phyloP scores from a whole-genome alignment of 2,797 vertebrate genomes.

The Enteromius afrohamiltoni region DNA sequence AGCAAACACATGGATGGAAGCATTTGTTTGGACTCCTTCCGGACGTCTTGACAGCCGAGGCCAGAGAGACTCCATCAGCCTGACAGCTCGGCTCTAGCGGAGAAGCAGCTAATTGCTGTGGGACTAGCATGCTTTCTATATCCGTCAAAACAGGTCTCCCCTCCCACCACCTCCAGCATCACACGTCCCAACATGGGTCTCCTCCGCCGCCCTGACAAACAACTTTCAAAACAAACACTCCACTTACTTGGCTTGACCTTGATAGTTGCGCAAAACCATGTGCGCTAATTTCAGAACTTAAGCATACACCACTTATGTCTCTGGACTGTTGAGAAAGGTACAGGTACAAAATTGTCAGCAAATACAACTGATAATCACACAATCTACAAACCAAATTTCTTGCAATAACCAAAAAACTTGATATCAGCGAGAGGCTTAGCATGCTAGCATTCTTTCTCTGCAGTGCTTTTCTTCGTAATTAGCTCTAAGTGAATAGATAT shows the following conservation, averaged over 20 bases:
- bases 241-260: background rate
- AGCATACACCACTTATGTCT: background rate
- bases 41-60: conserved; percentile 68
- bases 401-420: background rate
- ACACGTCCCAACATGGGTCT: background rate
- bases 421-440: background rate
- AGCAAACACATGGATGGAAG: conserved; percentile 73
- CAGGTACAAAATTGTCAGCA: background rate
- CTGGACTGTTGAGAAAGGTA: background rate
- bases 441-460: background rate
- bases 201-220: conserved; percentile 60
- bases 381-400: background rate
- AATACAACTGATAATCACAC: background rate
- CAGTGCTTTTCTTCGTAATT: background rate
- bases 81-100: conserved; percentile 75
- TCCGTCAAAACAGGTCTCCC: conserved; percentile 69
- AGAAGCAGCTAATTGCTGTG: conserved; percentile 82
- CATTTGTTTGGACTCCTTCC: conserved; percentile 72
- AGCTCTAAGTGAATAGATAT: background rate
- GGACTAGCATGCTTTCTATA: conserved; percentile 75
- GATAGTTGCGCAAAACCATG: background rate
- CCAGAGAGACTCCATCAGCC: conserved; percentile 74
- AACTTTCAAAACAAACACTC: conserved; percentile 70
- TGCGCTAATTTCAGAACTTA: background rate
- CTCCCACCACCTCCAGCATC: background rate